Conservation (phyloP, 2,888 invertebrate genomes). For the Andrena bicolor region DNA sequence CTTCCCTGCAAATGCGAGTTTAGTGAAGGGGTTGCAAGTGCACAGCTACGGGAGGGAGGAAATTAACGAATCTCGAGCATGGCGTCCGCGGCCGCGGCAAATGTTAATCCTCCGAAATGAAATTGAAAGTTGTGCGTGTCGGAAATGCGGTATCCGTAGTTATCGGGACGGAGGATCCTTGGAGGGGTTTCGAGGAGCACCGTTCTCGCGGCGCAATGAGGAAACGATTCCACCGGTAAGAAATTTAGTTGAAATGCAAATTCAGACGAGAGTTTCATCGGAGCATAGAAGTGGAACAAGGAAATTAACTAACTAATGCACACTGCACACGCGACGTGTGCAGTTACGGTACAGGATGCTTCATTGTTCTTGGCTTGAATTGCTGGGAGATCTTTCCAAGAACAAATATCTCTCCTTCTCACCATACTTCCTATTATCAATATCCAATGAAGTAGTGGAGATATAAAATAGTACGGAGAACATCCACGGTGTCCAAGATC, state of each 20-base stretch:
- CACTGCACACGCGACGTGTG: slow-evolving; percentile 14
- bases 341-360: slow-evolving; percentile 10
- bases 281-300: slow-evolving; percentile 16
- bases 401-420: too few species aligned
- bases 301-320: slow-evolving; percentile 32
- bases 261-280: slow-evolving; percentile 4
- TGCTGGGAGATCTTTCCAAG: too few species aligned
- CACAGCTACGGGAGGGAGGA: neutral
- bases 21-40: neutral
- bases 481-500: neutral
- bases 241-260: slow-evolving; percentile 38
- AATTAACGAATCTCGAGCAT: slow-evolving; percentile 34
- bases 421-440: too few species aligned
- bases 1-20: neutral
- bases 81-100: neutral
- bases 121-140: neutral
- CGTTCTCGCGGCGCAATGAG: neutral
- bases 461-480: neutral
- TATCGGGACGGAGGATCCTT: neutral
- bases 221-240: slow-evolving; percentile 27
- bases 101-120: neutral
- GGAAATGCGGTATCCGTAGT: neutral
- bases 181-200: neutral
- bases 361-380: neutral
- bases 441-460: too few species aligned